Base-by-base conservation (phyloP, 2,888 invertebrate genomes). In the Eurois occulta region DNA sequence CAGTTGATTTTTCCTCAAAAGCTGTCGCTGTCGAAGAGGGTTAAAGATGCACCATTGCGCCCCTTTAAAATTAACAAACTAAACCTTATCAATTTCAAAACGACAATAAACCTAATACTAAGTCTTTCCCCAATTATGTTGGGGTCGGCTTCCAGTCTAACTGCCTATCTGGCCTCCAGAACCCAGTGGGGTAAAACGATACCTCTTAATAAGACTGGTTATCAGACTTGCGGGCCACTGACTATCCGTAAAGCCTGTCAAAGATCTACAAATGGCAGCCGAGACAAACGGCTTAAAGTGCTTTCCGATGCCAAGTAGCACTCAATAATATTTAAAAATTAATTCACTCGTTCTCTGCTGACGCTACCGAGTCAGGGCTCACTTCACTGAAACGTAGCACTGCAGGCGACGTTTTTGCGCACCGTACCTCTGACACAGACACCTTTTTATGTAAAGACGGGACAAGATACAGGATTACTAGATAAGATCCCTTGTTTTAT, bases 401-500 rank as follows among this genome's bases (percentile, higher is more conserved):
- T 94, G 95, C 94, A 92, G 93, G 90, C 91, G 95, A 94, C 94
- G 94, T 94, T 94, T 95, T 93, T 95, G 95, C 94, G 91, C 92
- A 93, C 94, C 89, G 87, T 95, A 94, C 94, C 94, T 94, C 94
- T 93, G 94, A 93, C 93, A 93, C 91, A 93, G 94, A 94, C 95
- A 95, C 95, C 94, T 95, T 95, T 95, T 94, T 94, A 93, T 94
- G 91, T 90, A 89, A 92, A 92, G 88, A 88, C 87, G 65, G 35
- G 41, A 35, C 28, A 28, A 81, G 77, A 84, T 69, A 70, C 41
- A 60, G 13, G 35, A 80, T 66, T 38, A 43, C 83, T 84, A 48
- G 83, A 84, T 75, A 69, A 48, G 85, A 70, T 75, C 24, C 7
- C 32, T 10, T 35, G 16, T 58, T 58, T 32, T 32, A 43, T 3